Evolutionary conservation across 2,797 vertebrate species (phyloP).

Genomic region (Morelia viridis): DNA sequence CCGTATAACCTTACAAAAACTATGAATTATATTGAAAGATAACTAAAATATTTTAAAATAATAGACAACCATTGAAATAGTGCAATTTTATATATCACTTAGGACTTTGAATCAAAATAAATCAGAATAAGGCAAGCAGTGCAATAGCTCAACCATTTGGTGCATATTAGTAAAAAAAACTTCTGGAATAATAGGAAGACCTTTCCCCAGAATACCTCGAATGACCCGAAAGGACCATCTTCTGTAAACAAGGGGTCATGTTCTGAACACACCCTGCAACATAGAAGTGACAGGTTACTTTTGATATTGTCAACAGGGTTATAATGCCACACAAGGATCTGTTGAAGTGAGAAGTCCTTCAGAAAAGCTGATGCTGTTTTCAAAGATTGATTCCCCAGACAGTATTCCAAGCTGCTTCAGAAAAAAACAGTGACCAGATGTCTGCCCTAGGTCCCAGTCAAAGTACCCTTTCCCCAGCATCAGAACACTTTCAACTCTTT

Average conservation of each 20-base stretch:
- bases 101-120: background rate
- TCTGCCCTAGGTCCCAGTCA: background rate
- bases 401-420: background rate
- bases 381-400: background rate
- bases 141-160: background rate
- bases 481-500: background rate
- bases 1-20: conserved; percentile 32
- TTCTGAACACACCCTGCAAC: background rate
- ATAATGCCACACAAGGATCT: background rate
- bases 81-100: background rate
- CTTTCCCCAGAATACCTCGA: background rate
- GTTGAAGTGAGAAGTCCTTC: background rate
- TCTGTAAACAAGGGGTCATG: background rate
- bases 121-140: background rate
- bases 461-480: background rate
- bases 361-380: background rate
- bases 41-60: background rate
- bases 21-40: conserved; percentile 12
- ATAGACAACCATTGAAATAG: background rate
- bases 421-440: background rate
- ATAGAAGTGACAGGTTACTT: background rate
- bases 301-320: background rate
- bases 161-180: background rate
- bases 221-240: background rate
- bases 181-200: background rate